phyloP scores from a whole-genome alignment of 2,113 vertebrate species.

The Planiliza haematocheilus region DNA sequence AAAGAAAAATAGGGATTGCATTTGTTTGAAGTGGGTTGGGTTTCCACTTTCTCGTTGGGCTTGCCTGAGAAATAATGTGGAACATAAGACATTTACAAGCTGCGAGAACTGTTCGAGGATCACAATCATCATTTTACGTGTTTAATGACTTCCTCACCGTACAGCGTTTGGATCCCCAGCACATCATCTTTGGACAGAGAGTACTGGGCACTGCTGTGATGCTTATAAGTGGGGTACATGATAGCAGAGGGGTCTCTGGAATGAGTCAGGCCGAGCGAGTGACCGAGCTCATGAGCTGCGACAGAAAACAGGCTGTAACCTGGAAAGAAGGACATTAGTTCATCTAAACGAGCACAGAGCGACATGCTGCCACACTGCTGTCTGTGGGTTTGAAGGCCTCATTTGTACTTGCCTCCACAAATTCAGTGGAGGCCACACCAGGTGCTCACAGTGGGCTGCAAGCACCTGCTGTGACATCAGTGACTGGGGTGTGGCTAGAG shows the following conservation, averaged over 20 bases:
- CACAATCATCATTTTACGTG: neutral
- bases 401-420: neutral
- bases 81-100: neutral
- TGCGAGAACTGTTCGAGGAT: neutral
- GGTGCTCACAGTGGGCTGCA: neutral
- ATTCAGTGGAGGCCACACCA: neutral
- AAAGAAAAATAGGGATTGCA: slow-evolving; percentile 71
- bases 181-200: slow-evolving; percentile 80
- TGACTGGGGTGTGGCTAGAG: neutral
- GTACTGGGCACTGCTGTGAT: slow-evolving; percentile 73
- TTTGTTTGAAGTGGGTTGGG: slow-evolving; percentile 45
- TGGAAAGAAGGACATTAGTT: slow-evolving; percentile 50
- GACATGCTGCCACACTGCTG: neutral
- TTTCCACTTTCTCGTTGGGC: slow-evolving; percentile 34
- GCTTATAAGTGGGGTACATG: slow-evolving; percentile 85
- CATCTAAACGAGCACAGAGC: neutral
- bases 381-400: neutral
- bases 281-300: slow-evolving; percentile 85
- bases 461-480: neutral
- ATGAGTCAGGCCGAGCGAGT: slow-evolving; percentile 83
- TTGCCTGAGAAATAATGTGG: slow-evolving; percentile 58
- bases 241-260: slow-evolving; percentile 80
- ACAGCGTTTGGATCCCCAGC: slow-evolving; percentile 83
- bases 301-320: slow-evolving; percentile 80
- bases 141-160: slow-evolving; percentile 48